These are phyloP conservation scores for Amblyjoppa fuscipennis DNA, from an alignment of 2,888 invertebrate genomes.

Conservation along the genomic window DNA sequence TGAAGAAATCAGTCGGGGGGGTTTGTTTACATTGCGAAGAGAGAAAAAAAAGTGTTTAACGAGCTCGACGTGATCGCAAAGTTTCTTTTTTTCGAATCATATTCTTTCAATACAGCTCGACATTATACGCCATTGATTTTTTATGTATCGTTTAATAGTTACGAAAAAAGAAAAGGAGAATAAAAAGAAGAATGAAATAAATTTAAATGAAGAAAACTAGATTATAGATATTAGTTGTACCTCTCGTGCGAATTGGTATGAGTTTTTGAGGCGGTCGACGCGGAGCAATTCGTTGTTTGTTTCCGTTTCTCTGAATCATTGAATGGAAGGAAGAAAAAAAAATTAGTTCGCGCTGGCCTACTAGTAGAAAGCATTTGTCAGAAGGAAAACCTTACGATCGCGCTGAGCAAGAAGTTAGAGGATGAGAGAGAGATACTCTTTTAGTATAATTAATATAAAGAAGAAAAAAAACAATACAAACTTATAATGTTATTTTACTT, in stretches of 20 bases:
- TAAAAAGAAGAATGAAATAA: neutral
- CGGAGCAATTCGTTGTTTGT: slow-evolving; percentile 53
- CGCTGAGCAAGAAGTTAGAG: slow-evolving; percentile 71
- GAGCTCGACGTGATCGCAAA: slow-evolving; percentile 73
- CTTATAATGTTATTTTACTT: slow-evolving; percentile 82
- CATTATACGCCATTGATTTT: slow-evolving; percentile 49
- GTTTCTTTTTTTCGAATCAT: slow-evolving; percentile 53
- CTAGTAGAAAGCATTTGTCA: slow-evolving; percentile 54
- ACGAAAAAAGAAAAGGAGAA: slow-evolving; percentile 1
- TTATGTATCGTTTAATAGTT: slow-evolving; percentile 24
- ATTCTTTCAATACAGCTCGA: slow-evolving; percentile 49
- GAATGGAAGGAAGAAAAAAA: slow-evolving; percentile 38
- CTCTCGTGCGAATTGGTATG: neutral
- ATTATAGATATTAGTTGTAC: slow-evolving; percentile 1
- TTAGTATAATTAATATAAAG: slow-evolving; percentile 72
- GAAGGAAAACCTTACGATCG: slow-evolving; percentile 73
- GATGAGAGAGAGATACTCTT: slow-evolving; percentile 62
- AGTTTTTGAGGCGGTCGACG: slow-evolving; percentile 10
- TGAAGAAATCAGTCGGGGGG: neutral
- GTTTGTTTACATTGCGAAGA: slow-evolving; percentile 27
- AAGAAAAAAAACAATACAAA: slow-evolving; percentile 79
- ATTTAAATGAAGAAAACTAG: neutral
- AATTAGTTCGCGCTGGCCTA: slow-evolving; percentile 58
- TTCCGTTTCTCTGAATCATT: slow-evolving; percentile 50
- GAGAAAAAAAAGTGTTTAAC: slow-evolving; percentile 56